Conservation (phyloP, 2,797 vertebrate genomes). For the Danio tinwini region DNA sequence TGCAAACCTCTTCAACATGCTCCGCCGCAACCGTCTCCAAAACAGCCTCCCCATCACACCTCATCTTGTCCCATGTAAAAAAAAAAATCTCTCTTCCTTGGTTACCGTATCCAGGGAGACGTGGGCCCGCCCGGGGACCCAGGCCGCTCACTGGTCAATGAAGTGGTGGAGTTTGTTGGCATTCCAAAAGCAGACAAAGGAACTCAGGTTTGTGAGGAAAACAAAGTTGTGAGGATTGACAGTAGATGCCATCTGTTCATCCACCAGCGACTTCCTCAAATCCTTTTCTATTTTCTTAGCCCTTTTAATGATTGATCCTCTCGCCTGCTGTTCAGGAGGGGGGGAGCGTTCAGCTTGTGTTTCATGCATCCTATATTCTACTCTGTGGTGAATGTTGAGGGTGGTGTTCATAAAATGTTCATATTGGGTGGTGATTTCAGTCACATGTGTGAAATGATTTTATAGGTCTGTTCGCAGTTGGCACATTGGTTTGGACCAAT, state of each 20-base stretch:
- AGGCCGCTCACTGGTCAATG: conserved; percentile 85
- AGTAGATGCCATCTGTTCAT: conserved; percentile 6
- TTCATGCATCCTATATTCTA: neutral
- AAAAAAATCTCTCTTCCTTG: conserved; percentile 69
- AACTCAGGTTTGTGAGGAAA: conserved; percentile 80
- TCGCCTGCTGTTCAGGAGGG: neutral
- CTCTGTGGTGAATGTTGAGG: conserved; percentile 8
- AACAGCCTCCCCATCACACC: conserved; percentile 41
- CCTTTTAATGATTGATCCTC: neutral
- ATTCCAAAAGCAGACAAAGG: conserved; percentile 90
- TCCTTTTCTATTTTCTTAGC: conserved; percentile 28
- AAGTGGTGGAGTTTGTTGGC: conserved; percentile 87
- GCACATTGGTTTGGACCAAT: no score
- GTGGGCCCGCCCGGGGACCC: conserved; percentile 86
- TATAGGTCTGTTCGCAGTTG: no score
- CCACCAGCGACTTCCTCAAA: conserved; percentile 16
- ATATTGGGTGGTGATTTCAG: conserved; percentile 2
- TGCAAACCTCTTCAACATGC: conserved; percentile 44
- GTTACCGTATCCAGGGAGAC: conserved; percentile 83
- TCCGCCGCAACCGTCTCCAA: conserved; percentile 49
- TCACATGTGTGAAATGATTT: neutral
- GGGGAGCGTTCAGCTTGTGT: neutral
- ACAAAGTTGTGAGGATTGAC: conserved; percentile 37
- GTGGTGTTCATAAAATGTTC: conserved; percentile 2
- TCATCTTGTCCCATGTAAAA: conserved; percentile 61